These are phyloP conservation scores for Napeogenes inachia DNA, from an alignment of 2,888 invertebrate species.

Conservation along the genomic window DNA sequence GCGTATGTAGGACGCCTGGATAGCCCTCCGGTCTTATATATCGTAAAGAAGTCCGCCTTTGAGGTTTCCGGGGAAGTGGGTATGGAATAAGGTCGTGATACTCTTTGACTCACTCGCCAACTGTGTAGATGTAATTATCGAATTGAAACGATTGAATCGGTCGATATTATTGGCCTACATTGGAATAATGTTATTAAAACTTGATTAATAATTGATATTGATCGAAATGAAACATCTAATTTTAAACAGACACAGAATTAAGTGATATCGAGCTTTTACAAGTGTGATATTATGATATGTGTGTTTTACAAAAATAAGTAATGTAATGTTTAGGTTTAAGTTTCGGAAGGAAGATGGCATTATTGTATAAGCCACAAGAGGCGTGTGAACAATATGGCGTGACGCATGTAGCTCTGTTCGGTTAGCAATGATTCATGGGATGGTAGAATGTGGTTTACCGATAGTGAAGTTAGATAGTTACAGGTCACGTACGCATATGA, in stretches of 20 bases:
- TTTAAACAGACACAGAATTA: too few species aligned
- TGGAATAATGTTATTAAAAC: too few species aligned
- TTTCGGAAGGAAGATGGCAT: constrained; percentile 31
- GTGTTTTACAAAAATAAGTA: not conserved
- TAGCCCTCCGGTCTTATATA: constrained; percentile 57
- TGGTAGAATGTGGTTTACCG: constrained; percentile 43
- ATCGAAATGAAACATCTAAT: too few species aligned
- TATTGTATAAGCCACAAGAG: constrained; percentile 45
- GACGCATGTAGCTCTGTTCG: constrained; percentile 43
- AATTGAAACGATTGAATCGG: constrained; percentile 1
- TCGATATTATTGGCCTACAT: constrained; percentile 7
- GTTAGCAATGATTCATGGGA: constrained; percentile 45
- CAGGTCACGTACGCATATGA: constrained; percentile 58
- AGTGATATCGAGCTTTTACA: too few species aligned
- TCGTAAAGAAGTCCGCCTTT: constrained; percentile 50
- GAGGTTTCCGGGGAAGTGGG: constrained; percentile 70
- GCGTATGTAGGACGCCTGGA: constrained; percentile 69
- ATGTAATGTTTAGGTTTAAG: constrained; percentile 15
- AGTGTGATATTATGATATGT: too few species aligned
- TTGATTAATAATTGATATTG: too few species aligned
- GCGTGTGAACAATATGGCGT: constrained; percentile 52
- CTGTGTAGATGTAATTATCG: constrained; percentile 23
- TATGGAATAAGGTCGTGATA: constrained; percentile 60
- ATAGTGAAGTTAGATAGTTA: constrained; percentile 42
- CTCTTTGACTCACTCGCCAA: constrained; percentile 41